Base-by-base conservation (phyloP, 2,888 invertebrate species). In the Choristoneura rosaceana region DNA sequence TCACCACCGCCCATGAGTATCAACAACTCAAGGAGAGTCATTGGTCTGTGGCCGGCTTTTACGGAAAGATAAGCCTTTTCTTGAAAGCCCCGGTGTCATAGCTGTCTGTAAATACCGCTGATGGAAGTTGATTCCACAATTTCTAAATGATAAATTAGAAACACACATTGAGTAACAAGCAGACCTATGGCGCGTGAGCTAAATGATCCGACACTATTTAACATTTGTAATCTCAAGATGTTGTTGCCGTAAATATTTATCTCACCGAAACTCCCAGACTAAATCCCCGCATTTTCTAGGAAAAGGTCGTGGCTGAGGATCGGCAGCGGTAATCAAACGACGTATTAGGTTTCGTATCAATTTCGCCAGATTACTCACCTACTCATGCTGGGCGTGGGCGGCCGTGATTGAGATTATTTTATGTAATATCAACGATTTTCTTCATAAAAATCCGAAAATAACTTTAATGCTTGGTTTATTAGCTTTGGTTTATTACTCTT, bases 281-380 rank as follows among this genome's bases (percentile, higher is more conserved):
- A 38, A 68, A 62, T 47, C 47, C 25, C 34, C n/a, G 67, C 17
- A 58, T 50, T 38, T 41, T 58, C 41, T 71, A 47, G 52, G 59
- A 45, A 69, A 58, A 60, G 43, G 58, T 59, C 50, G 58, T n/a
- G n/a, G 7, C 15, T n/a, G 62, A 25, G 50, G 59, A 71, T 67
- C 62, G 43, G 66, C 52, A 62, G 67, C 55, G 70, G 52, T 63
- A 71, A 71, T 71, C 62, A 68, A 63, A 63, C 38, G 62, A 50
- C 68, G 59, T 69, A 64, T 73, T 73, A 68, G 64, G 64, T 69
- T 69, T 73, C 59, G 68, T 73, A 64, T 69, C 69, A 63, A 69
- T 69, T 73, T 73, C 73, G 34, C 25, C 41, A 34, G 52, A 68
- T 64, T 73, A 64, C 59, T 58, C 34, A 63, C 50, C 33, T 61